Evolutionary conservation across 2,888 invertebrate species (phyloP).

Genomic region (Diarsia brunnea): DNA sequence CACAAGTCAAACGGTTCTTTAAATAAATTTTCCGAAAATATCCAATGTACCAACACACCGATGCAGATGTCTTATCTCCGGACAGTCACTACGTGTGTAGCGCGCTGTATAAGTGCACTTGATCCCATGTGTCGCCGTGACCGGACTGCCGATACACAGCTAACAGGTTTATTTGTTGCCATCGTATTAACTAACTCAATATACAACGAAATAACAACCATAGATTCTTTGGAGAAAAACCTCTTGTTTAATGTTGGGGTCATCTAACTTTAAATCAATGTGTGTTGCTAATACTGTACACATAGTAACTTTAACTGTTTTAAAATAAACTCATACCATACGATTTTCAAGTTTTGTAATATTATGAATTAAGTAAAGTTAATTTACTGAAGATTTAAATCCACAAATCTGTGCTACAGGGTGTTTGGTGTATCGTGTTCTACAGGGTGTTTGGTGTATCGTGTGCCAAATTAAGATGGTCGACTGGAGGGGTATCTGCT

Average conservation of each 20-base stretch:
- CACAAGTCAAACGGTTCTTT: background rate
- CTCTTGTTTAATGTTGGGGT: background rate
- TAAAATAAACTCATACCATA: background rate
- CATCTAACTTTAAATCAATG: background rate
- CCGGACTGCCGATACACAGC: constrained; percentile 84
- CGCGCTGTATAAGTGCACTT: constrained; percentile 81
- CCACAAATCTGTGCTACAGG: background rate
- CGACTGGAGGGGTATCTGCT: too few species aligned
- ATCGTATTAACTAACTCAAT: constrained; percentile 64
- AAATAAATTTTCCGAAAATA: background rate
- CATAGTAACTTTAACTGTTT: background rate
- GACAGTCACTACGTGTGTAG: constrained; percentile 68
- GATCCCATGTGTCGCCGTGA: constrained; percentile 86
- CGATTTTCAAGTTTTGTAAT: background rate
- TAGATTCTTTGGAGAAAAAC: background rate
- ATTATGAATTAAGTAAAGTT: background rate
- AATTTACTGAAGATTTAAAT: background rate
- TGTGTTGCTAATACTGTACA: background rate
- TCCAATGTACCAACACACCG: background rate
- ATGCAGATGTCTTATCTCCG: constrained; percentile 25
- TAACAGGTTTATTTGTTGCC: constrained; percentile 89
- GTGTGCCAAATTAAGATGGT: too few species aligned
- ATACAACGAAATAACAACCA: constrained; percentile 31
- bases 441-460: too few species aligned
- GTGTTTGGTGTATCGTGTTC: too few species aligned